phyloP scores from a whole-genome alignment of 1,140 invertebrate genomes.

The Drosophila elegans region DNA sequence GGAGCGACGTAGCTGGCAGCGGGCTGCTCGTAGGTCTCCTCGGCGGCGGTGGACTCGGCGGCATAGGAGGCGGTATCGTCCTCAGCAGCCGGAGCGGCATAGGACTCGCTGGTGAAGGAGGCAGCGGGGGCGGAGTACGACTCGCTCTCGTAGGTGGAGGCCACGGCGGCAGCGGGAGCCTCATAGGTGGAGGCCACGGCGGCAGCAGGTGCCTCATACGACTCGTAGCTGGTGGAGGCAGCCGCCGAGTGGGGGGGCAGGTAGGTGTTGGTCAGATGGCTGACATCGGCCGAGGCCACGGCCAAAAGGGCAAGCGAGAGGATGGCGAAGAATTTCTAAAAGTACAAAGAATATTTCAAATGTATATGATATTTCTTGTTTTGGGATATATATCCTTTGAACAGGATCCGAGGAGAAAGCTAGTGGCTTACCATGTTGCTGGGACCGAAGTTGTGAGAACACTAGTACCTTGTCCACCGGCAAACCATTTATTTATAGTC shows the following conservation, averaged over 20 bases:
- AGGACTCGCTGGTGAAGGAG: constrained; percentile 31
- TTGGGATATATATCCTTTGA: neutral
- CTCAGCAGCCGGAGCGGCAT: constrained; percentile 25
- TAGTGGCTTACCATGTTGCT: constrained; percentile 60
- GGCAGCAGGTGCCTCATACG: constrained; percentile 30
- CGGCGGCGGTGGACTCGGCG: constrained; percentile 14
- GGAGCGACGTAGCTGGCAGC: constrained; percentile 41
- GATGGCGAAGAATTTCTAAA: constrained; percentile 60
- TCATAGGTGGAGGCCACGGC: constrained; percentile 34
- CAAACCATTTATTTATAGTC: constrained; percentile 65
- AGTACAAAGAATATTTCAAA: neutral
- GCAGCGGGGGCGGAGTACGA: constrained; percentile 53
- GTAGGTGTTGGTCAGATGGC: constrained; percentile 67
- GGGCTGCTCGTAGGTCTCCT: constrained; percentile 36
- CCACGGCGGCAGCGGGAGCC: constrained; percentile 29
- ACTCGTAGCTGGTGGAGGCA: constrained; percentile 49
- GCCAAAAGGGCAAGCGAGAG: constrained; percentile 64
- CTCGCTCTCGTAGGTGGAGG: constrained; percentile 25
- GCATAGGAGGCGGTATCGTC: constrained; percentile 13
- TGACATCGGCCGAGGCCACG: constrained; percentile 66
- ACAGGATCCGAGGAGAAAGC: neutral
- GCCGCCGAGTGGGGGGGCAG: constrained; percentile 44
- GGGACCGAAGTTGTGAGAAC: constrained; percentile 23
- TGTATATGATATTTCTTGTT: neutral
- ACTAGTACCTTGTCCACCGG: constrained; percentile 26